Percentiles rank a stretch among this genome's conserved stretches.
phyloP scores from a whole-genome alignment of 2,113 vertebrate genomes.

The Corydoras maculifer region DNA sequence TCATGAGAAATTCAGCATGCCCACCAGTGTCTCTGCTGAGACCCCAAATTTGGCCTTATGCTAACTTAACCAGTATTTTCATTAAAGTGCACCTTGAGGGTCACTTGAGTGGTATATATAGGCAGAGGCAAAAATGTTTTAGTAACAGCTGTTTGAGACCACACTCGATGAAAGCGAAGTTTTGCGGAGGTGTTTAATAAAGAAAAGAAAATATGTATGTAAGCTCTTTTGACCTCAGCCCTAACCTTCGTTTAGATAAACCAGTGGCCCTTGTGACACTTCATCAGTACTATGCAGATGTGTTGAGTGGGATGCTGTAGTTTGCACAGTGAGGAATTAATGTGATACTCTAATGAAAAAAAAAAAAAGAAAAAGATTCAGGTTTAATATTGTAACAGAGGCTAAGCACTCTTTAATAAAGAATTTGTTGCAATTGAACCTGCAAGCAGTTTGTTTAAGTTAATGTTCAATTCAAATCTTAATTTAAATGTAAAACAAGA shows the following conservation, averaged over 20 bases:
- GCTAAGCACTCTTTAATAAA: no score
- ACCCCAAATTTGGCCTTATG: not conserved
- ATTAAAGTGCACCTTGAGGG: constrained; percentile 20
- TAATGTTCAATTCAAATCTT: no score
- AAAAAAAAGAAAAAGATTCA: no score
- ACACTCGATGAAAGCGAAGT: not conserved
- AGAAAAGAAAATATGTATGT: not conserved
- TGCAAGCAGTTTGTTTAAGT: no score
- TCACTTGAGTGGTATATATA: constrained; percentile 3
- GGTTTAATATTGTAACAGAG: no score
- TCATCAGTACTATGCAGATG: constrained; percentile 11
- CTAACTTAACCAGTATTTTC: constrained; percentile 7
- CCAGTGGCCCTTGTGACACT: constrained; percentile 1
- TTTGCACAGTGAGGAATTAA: not conserved
- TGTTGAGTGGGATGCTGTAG: constrained; percentile 11
- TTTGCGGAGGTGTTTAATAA: constrained; percentile 14
- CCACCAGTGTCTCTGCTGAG: constrained; percentile 32
- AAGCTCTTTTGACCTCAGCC: not conserved
- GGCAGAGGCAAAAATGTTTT: constrained; percentile 7
- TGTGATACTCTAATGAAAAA: no score
- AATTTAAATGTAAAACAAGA: no score
- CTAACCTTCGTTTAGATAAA: constrained; percentile 6
- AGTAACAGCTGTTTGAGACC: not conserved
- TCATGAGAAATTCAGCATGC: constrained; percentile 46
- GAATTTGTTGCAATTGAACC: no score